Base-by-base conservation (phyloP, 2,797 vertebrate genomes). In the Myotis pilosus region DNA sequence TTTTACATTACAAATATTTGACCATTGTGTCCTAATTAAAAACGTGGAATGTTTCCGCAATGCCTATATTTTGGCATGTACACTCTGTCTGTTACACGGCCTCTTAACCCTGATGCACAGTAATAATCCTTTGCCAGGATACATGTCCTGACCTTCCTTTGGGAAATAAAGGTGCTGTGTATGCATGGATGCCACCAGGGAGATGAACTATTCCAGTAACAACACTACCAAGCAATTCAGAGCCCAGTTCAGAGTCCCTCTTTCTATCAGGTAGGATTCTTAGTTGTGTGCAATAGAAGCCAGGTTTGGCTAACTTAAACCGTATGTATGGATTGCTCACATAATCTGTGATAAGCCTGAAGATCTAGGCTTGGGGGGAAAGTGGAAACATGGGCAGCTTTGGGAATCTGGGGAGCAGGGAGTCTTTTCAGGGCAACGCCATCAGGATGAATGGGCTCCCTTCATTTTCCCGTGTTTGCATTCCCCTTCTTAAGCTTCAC, bases 1-100 rank as follows among this genome's bases (percentile, higher is more conserved):
- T 87, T 62, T 49, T 38, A 22, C 9, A 79, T 11, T 75, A 87
- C 19, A 89, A 87, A 71, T 96, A 87, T 62, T 79, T 87, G 55
- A 75, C n/a, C 22, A 5, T 74, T 76, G 22, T 62, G 13, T 87
- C 33, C 75, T 20, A 64, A 53, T 55, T n/a, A 80, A 68, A 85
- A 93, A 60, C 7, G 55, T 91, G 19, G 2, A 28, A 5, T 64
- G 30, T 57, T 93, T 75, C 75, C 17, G n/a, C 41, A 28, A 8
- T 30, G 7, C 22, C 69, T 66, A 5, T 23, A 20, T 85, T 84
- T 55, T 25, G 33, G 19, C 53, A 33, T 8, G 3, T 5, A 9
- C 6, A 16, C 33, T n/a, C 44, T 38, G 19, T 75, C 19, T 60
- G 41, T 60, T 60, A 30, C 8, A 6, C 4, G 38, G 16, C 11